Percentiles rank a stretch among this genome's conserved stretches.
These are phyloP conservation scores for Seriola dumerili DNA, from an alignment of 2,113 vertebrate genomes.

Conservation along the genomic window DNA sequence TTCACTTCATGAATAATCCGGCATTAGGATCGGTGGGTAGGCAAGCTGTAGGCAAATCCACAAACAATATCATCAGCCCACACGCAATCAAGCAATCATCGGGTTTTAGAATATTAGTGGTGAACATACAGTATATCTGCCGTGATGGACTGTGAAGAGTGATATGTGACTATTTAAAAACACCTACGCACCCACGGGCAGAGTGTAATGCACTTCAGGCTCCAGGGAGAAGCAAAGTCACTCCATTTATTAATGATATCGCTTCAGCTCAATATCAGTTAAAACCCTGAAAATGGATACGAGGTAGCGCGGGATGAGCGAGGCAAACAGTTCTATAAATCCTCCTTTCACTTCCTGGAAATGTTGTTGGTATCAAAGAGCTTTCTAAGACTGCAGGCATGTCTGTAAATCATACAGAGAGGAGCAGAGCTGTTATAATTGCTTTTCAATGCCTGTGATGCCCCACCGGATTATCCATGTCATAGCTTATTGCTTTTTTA, in stretches of 20 bases:
- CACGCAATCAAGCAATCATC: slow-evolving; percentile 66
- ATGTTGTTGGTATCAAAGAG: slow-evolving; percentile 64
- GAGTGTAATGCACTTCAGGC: slow-evolving; percentile 44
- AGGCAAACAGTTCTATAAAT: slow-evolving; percentile 63
- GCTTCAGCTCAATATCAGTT: slow-evolving; percentile 64
- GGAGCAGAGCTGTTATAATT: slow-evolving; percentile 74
- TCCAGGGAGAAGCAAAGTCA: slow-evolving; percentile 61
- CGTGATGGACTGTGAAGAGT: slow-evolving; percentile 59
- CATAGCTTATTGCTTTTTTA: slow-evolving; percentile 80
- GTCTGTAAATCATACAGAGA: slow-evolving; percentile 69
- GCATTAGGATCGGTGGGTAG: slow-evolving; percentile 64
- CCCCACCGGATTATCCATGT: slow-evolving; percentile 74
- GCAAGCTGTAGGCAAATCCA: slow-evolving; percentile 68
- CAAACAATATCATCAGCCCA: slow-evolving; percentile 73
- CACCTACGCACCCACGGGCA: slow-evolving; percentile 55
- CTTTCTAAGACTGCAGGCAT: slow-evolving; percentile 58
- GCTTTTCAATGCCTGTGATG: slow-evolving; percentile 69
- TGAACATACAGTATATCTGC: slow-evolving; percentile 43
- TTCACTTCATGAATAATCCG: slow-evolving; percentile 75
- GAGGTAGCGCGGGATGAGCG: slow-evolving; percentile 22
- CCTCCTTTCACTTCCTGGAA: slow-evolving; percentile 69
- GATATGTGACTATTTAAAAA: slow-evolving; percentile 67
- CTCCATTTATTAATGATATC: slow-evolving; percentile 69
- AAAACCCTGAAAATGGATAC: slow-evolving; percentile 63
- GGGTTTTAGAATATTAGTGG: slow-evolving; percentile 61